Base-by-base conservation (phyloP, 2,113 vertebrate species). In the Tichodroma muraria region DNA sequence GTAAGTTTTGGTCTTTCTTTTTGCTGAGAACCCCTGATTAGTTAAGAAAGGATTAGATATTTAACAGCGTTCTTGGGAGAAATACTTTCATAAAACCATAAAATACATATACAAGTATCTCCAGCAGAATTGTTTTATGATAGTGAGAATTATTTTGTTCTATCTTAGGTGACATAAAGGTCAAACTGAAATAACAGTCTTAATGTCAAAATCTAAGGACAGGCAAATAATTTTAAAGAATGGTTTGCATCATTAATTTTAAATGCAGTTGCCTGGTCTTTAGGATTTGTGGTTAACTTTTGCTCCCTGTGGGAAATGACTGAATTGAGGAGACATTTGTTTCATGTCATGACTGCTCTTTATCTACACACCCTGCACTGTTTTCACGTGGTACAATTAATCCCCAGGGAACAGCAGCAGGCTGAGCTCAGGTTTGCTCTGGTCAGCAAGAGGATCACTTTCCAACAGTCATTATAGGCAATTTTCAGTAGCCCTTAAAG, bases 241-340 rank as follows among this genome's bases (percentile, higher is more conserved):
- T 47, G 33, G 60, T 91, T 94, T 94, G 79, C 81, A 91, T 94
- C 84, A 85, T 91, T 93, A 50, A 75, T 95, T 93, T 73, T 91
- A 91, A 93, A 77, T 45, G 76, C 22, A 61, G 22, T 94, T 95
- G 79, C 68, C 89, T 91, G 89, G 13, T 88, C 81, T 89, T 88
- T 71, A 53, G 63, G 82, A 85, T 93, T 42, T 17, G 64, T 88
- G 94, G 93, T 93, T 88, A 88, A 50, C 75, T 95, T 93, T 80
- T 91, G 13, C 30, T 89, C 89, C 75, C 76, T 15, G 40, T 80
- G 89, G 93, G 88, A 89, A 95, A 95, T 94, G 89, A 90, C 91
- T 93, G 71, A 93, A 80, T 88, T 88, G 79, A 60, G 79, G 76
- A 93, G 91, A 88, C 88, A 49, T 94, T 94, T 91, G 54, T 85